Percentiles rank a stretch among this genome's conserved stretches.
These are phyloP conservation scores for Rattus norvegicus DNA, from an alignment of 2,113 vertebrate genomes.

Conservation along the genomic window DNA sequence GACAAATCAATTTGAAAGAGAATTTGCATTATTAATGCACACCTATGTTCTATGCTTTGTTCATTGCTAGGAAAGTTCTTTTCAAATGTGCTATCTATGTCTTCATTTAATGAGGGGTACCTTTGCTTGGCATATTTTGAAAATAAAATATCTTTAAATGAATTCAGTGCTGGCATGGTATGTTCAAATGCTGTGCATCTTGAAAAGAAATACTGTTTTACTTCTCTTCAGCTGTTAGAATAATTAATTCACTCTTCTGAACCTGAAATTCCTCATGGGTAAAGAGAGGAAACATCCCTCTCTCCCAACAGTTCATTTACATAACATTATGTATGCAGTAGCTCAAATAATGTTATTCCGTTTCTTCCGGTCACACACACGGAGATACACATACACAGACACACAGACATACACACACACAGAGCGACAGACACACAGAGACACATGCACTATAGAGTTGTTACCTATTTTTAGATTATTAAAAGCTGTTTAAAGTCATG, in stretches of 20 bases:
- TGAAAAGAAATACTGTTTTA: not conserved
- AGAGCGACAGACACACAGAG: not conserved
- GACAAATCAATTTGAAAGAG: not conserved
- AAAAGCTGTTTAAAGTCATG: conserved; percentile 39
- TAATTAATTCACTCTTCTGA: conserved; percentile 28
- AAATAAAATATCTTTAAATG: conserved; percentile 6
- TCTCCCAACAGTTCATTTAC: not conserved
- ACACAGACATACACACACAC: not conserved
- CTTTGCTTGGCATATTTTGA: conserved; percentile 21
- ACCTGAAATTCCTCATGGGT: not conserved
- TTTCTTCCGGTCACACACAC: not conserved
- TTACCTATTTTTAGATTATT: conserved; percentile 32
- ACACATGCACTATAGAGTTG: not conserved
- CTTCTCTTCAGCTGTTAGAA: not conserved
- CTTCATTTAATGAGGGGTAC: not conserved
- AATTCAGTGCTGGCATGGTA: not conserved
- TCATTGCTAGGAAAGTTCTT: conserved; percentile 25
- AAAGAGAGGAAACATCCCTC: not conserved
- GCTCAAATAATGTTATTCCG: not conserved
- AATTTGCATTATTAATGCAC: conserved; percentile 6
- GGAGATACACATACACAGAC: not conserved
- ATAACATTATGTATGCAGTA: not conserved
- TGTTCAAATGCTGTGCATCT: not conserved
- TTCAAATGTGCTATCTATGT: not conserved
- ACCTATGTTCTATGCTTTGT: not conserved